phyloP scores from a whole-genome alignment of 2,888 invertebrate genomes.

The Andrena haemorrhoa region DNA sequence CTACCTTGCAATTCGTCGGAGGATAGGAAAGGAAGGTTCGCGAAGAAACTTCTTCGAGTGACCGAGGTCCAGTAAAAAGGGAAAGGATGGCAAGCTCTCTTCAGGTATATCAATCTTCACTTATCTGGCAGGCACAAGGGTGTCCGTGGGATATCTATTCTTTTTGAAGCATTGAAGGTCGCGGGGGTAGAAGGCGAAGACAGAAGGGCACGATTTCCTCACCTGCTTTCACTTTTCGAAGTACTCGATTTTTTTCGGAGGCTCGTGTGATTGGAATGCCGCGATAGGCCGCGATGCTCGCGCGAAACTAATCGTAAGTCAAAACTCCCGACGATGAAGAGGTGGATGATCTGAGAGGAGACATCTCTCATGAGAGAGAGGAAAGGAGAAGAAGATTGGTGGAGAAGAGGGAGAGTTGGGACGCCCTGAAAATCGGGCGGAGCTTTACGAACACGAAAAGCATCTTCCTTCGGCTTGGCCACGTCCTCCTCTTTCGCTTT shows the following conservation, averaged over 20 bases:
- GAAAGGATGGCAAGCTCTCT: neutral
- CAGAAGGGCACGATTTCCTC: conserved; percentile 10
- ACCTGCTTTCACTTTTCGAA: conserved; percentile 21
- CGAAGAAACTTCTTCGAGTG: too few relatives aligned
- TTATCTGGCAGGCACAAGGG: neutral
- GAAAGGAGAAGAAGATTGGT: conserved; percentile 61
- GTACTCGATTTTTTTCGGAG: conserved; percentile 10
- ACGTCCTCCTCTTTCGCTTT: conserved; percentile 64
- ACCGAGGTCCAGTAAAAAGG: neutral
- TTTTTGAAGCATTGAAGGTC: neutral
- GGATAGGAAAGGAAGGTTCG: too few relatives aligned
- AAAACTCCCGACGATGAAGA: conserved; percentile 72
- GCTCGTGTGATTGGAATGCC: conserved; percentile 37
- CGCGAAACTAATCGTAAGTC: conserved; percentile 80
- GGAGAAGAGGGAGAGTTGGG: conserved; percentile 69
- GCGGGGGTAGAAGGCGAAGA: neutral
- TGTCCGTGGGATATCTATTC: neutral
- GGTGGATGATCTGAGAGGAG: conserved; percentile 53
- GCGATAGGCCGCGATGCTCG: conserved; percentile 55
- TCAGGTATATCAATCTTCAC: neutral
- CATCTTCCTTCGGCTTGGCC: conserved; percentile 57
- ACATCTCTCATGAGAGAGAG: conserved; percentile 43
- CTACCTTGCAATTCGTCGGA: neutral
- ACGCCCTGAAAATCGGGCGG: conserved; percentile 78
- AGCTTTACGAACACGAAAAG: conserved; percentile 69